Evolutionary conservation across 2,797 vertebrate genomes (phyloP), one percentile per base, ranked within the genome.

Genomic region (Echiichthys vipera): DNA sequence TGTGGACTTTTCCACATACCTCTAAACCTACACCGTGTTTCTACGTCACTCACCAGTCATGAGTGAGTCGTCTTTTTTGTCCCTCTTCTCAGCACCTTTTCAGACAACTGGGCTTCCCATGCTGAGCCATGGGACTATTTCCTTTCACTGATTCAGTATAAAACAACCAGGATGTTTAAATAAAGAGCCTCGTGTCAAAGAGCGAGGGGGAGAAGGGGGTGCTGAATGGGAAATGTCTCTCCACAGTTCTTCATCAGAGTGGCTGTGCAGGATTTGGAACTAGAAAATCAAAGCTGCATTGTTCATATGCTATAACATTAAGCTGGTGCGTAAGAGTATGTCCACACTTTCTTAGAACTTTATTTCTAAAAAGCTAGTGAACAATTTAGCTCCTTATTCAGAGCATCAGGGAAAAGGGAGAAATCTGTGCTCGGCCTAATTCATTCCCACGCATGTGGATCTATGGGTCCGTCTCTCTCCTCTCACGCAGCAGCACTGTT

Each of bases 91-190:
- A 25, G 27, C 15, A 51, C 14, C 45, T 47, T 83, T 66, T 70
- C 65, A 84, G 78, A 85, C 70, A 42, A 86, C 80, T 71, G 71
- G 84, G 85, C 90, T 84, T 36, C 59, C 86, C 84, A 39, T 14
- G 14, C 45, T 40, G 34, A 50, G 12, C 27, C 17, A 4, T 2
- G 3, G 37, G 20, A 30, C 46, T 42, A n/a, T 20, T 42, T 50
- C 30, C 25, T 25, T 51, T 53, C 20, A 59, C 29, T 37, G 39
- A 17, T 9, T 37, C 29, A 37, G 49, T 54, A n/a, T 34, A 6
- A 62, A 62, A 36, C 49, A 62, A 36, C 13, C 47, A 12, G 46
- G 30, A 57, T 22, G 24, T 32, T 74, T 80, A 77, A 79, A 80
- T 88, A 82, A 85, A 85, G 76, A 85, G 77, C 76, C 70, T 83